A percentile compares a stretch with the other conserved stretches of the same genome.
These are phyloP conservation scores for Mimumesa dahlbomi DNA, from an alignment of 2,888 invertebrate species.

Conservation along the genomic window DNA sequence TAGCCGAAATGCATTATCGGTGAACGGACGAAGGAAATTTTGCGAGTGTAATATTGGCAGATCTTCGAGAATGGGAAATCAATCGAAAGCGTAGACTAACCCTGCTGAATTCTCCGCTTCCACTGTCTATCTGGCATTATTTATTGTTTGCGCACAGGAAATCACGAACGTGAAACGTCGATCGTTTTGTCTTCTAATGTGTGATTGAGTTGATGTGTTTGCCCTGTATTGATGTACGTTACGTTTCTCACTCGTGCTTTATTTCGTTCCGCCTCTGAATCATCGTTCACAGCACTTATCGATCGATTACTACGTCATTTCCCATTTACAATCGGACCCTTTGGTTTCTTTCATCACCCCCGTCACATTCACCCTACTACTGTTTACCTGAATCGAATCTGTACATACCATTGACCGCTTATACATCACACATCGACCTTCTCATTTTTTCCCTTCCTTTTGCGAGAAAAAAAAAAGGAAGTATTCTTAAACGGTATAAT, in stretches of 20 bases:
- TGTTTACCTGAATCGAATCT: not conserved
- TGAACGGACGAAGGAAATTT: too few species aligned
- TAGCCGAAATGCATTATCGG: too few species aligned
- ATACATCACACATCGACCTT: not conserved
- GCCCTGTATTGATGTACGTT: conserved; percentile 41
- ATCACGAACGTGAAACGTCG: conserved; percentile 29
- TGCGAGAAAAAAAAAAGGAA: too few species aligned
- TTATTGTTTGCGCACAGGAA: conserved; percentile 30
- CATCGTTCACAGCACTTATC: too few species aligned
- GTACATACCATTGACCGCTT: not conserved
- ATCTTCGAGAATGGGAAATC: not conserved
- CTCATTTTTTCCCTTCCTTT: not conserved
- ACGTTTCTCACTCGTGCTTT: conserved; percentile 43
- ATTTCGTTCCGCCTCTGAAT: too few species aligned
- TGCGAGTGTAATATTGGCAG: conserved; percentile 2
- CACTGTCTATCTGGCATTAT: conserved; percentile 9
- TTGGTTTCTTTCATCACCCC: not conserved
- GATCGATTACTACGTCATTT: too few species aligned
- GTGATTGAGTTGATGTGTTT: conserved; percentile 48
- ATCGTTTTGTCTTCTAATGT: conserved; percentile 45
- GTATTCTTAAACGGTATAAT: too few species aligned
- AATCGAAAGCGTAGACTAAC: conserved; percentile 18
- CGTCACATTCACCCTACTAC: not conserved
- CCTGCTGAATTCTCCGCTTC: conserved; percentile 13
- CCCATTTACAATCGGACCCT: too few species aligned